Conservation (phyloP, 2,113 vertebrate genomes). For the Vulpes vulpes region DNA sequence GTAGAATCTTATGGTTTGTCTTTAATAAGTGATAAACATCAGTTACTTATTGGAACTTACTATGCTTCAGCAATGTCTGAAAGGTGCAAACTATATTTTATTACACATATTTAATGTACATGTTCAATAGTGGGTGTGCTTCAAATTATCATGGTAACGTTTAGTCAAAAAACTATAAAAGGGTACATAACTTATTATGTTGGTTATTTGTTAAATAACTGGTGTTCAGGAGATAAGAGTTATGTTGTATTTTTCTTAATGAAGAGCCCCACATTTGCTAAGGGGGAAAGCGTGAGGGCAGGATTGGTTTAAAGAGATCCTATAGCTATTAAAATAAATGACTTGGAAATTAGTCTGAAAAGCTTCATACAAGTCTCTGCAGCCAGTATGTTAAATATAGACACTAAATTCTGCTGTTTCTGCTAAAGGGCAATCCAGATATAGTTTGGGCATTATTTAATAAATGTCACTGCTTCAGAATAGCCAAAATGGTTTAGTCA, state of each 20-base stretch:
- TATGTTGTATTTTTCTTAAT: neutral
- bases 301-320: neutral
- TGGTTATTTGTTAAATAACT: neutral
- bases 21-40: neutral
- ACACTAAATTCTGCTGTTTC: neutral
- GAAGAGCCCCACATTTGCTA: neutral
- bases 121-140: neutral
- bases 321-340: constrained; percentile 57
- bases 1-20: neutral
- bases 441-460: neutral
- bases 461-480: neutral
- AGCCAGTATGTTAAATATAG: constrained; percentile 38
- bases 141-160: neutral
- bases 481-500: neutral
- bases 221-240: neutral
- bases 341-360: constrained; percentile 47
- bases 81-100: neutral
- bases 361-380: neutral
- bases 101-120: neutral
- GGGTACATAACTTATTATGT: too few relatives aligned
- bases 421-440: neutral
- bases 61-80: neutral
- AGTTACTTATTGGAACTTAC: neutral
- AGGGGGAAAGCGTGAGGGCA: neutral
- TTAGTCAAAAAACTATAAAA: neutral